These are phyloP conservation scores for Tadarida brasiliensis DNA, from an alignment of 2,797 vertebrate species.

Conservation along the genomic window DNA sequence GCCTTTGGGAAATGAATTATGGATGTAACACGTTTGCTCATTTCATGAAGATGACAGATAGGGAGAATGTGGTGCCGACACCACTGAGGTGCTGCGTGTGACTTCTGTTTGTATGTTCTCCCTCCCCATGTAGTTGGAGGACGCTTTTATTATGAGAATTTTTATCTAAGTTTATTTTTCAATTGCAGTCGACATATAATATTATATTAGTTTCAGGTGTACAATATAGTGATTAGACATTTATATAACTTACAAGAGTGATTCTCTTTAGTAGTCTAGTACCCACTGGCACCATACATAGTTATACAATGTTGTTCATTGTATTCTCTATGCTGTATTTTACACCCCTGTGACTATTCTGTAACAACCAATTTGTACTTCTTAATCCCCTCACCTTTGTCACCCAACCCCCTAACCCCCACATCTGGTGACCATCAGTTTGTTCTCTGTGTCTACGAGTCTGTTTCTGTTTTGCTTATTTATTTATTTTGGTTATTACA, in stretches of 20 bases:
- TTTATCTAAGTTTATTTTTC: not conserved
- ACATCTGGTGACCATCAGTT: not conserved
- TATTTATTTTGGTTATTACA: not conserved
- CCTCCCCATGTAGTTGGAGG: not conserved
- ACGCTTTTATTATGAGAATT: not conserved
- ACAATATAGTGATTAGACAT: not conserved
- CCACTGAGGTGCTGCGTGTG: not conserved
- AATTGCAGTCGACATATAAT: not conserved
- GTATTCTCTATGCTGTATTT: not conserved
- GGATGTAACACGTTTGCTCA: not conserved
- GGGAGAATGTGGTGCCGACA: not conserved
- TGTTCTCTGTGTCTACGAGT: not conserved
- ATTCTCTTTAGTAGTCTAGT: not conserved
- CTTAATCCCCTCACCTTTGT: not conserved
- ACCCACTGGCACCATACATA: not conserved
- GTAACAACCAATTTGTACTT: not conserved
- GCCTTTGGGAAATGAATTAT: slow-evolving; percentile 7
- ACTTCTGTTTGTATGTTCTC: not conserved
- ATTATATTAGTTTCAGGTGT: not conserved
- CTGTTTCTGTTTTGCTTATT: not conserved
- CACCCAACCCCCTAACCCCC: not conserved
- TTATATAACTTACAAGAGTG: not conserved
- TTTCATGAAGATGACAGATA: not conserved
- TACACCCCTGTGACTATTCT: not conserved
- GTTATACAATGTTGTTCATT: not conserved